Evolutionary conservation across 1,140 invertebrate species (phyloP), one percentile per base, ranked within the genome.

Genomic region (Bombus cullumanus): DNA sequence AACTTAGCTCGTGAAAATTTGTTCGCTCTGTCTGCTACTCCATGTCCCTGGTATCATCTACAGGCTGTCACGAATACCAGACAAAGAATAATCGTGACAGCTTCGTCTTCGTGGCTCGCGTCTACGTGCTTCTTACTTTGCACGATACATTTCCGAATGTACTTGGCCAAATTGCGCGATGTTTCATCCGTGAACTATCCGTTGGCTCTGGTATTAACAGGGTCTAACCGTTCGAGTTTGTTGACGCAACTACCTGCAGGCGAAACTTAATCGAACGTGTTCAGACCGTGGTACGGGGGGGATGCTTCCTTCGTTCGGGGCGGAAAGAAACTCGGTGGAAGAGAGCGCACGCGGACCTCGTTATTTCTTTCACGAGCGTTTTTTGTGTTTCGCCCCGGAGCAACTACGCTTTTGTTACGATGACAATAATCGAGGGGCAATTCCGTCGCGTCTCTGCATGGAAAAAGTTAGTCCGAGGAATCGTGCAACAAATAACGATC

Each of bases 401-500:
- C 75, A 13, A 9, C 41, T 18, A 53, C 12, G 57, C 72, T 59
- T 59, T 66, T 66, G 71, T 78, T 53, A 66, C 72, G 72, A 75
- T 66, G 72, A 83, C 31, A 66, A 62, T 83, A 62, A 75, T 75
- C 71, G 81, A 47, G 72, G 25, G 43, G 71, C 81, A 83, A 83
- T 75, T 64, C 62, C 81, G 41, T 43, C 41, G 81, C 37, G 57
- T 41, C 34, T 37, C 75, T 4, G 53, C 53, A 39, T 62, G 75
- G 57, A 78, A 78, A 68, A 78, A 39, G 57, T 78, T 64, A 31
- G 59, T n/a, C 75, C 57, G 37, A 15, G 1, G 59, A 41, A 78
- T 78, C 75, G 75, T 64, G 75, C 75, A 78, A 78, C 75, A 78
- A 78, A 78, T 78, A 78, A 78, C 75, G 25, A 78, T 64, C 59